phyloP scores from a whole-genome alignment of 2,888 invertebrate species.

The Zonitis immaculata region DNA sequence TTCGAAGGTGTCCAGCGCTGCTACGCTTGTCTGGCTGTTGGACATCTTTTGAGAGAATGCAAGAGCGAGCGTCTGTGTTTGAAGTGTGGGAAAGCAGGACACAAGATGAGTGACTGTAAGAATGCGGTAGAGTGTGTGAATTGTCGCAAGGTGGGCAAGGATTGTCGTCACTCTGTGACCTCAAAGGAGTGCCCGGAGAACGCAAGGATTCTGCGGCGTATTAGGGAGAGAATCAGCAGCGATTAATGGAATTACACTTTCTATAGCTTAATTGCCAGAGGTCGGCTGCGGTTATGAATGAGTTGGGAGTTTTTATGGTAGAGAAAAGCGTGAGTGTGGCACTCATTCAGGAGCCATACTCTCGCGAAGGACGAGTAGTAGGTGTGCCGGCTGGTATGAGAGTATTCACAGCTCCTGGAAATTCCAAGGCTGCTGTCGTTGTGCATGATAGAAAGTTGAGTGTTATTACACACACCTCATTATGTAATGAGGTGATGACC shows the following conservation, averaged over 20 bases:
- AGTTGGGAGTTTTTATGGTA: background rate
- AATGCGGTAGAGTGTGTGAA: background rate
- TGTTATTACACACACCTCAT: background rate
- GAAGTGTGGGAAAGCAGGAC: background rate
- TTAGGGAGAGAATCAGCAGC: background rate
- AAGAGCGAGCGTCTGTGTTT: background rate
- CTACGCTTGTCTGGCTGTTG: background rate
- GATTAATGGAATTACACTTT: background rate
- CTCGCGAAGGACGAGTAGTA: background rate
- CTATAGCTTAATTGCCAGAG: constrained; percentile 1
- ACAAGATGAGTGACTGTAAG: background rate
- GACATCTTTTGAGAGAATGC: background rate
- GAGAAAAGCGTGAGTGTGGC: constrained; percentile 4
- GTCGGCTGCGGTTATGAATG: background rate
- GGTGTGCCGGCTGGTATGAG: constrained; percentile 11
- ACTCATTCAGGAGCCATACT: constrained; percentile 10
- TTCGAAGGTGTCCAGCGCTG: background rate
- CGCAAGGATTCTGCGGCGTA: background rate
- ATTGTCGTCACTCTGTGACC: background rate
- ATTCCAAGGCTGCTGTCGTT: constrained; percentile 11
- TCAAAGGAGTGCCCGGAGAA: background rate
- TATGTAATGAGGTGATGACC: background rate
- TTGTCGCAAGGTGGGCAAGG: background rate
- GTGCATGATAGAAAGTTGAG: background rate
- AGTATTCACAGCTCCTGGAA: background rate